A percentile compares a stretch with the other conserved stretches of the same genome.
Conservation (phyloP, 2,797 vertebrate species). For the Propithecus deckenii region DNA sequence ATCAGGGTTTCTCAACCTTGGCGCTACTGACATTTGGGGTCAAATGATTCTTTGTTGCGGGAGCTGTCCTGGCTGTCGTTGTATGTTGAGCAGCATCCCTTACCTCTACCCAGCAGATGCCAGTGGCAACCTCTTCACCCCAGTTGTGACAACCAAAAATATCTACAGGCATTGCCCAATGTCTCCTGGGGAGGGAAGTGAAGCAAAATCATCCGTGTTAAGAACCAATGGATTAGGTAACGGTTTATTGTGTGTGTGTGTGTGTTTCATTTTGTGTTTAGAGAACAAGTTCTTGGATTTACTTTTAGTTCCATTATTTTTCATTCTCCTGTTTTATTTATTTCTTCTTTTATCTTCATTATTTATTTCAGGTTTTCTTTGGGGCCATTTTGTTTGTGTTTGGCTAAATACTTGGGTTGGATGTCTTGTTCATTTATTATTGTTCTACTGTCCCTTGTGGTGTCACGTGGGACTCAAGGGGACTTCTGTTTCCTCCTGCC, state of each 20-base stretch:
- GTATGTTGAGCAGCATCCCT: rapidly evolving
- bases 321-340: background rate
- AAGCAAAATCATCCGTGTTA: background rate
- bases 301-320: background rate
- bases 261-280: background rate
- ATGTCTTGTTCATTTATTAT: background rate
- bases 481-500: background rate
- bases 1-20: background rate
- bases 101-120: background rate
- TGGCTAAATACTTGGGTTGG: background rate
- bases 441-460: rapidly evolving
- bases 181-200: background rate
- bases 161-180: background rate
- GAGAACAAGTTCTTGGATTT: background rate
- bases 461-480: background rate
- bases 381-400: background rate
- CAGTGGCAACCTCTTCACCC: background rate
- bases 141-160: background rate
- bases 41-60: background rate
- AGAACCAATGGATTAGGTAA: background rate
- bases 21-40: background rate
- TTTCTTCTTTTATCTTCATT: background rate
- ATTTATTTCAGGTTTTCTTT: background rate
- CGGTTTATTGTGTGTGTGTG: background rate
- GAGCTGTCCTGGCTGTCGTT: rapidly evolving